Percentiles rank a stretch among this genome's conserved stretches.
phyloP scores from a whole-genome alignment of 1,140 invertebrate species.

The Thalassaphorura encarpata region DNA sequence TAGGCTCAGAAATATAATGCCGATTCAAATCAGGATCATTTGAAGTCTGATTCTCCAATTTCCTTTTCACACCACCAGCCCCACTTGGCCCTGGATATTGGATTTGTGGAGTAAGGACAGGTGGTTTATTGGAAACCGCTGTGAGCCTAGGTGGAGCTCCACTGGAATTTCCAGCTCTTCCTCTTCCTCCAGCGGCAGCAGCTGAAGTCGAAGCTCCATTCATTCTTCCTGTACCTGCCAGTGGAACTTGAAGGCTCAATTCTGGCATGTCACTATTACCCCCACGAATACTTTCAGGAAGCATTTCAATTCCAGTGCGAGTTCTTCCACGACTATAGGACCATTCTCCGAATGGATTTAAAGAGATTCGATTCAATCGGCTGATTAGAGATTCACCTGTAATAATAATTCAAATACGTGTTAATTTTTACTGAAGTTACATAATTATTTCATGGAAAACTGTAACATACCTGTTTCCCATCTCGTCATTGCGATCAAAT shows the following conservation, averaged over 20 bases:
- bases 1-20: neutral
- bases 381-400: slow-evolving; percentile 43
- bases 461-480: slow-evolving; percentile 43
- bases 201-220: neutral
- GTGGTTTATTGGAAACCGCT: neutral
- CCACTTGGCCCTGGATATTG: neutral
- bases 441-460: slow-evolving; percentile 3
- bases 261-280: neutral
- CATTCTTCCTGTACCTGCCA: neutral
- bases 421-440: slow-evolving; percentile 14
- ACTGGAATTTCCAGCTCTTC: no score
- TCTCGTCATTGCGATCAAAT: slow-evolving; percentile 66
- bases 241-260: no score
- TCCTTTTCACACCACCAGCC: neutral
- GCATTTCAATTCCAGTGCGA: slow-evolving; percentile 19
- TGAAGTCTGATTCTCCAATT: neutral
- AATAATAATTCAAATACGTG: slow-evolving; percentile 22
- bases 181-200: neutral
- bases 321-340: slow-evolving; percentile 41
- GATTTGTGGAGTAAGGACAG: neutral
- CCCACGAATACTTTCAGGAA: slow-evolving; percentile 20
- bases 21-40: neutral
- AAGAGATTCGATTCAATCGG: slow-evolving; percentile 52
- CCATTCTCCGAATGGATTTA: slow-evolving; percentile 72
- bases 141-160: no score